phyloP scores from a whole-genome alignment of 2,113 vertebrate species.

The Corythaixoides concolor region DNA sequence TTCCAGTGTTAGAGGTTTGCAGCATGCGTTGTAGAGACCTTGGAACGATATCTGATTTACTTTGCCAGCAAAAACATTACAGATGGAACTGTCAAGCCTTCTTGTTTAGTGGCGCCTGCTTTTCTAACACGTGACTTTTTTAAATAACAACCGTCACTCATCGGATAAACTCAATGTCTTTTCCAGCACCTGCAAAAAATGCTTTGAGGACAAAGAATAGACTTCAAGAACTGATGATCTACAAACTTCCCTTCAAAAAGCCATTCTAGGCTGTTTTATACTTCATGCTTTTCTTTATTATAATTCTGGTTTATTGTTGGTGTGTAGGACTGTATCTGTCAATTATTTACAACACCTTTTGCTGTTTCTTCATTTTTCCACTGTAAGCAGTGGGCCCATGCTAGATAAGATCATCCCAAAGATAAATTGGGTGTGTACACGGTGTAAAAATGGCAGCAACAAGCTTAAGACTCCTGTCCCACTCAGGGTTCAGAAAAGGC shows the following conservation, averaged over 20 bases:
- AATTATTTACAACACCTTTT: neutral
- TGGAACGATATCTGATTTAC: constrained; percentile 41
- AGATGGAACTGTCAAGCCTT: constrained; percentile 51
- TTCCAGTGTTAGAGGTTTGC: constrained; percentile 67
- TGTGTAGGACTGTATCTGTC: neutral
- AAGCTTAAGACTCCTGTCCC: neutral
- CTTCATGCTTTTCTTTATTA: neutral
- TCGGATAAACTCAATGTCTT: constrained; percentile 28
- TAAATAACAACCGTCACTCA: constrained; percentile 47
- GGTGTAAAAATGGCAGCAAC: neutral
- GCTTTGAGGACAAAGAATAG: constrained; percentile 17
- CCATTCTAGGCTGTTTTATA: neutral
- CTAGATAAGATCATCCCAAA: neutral
- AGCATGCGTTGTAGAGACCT: constrained; percentile 52
- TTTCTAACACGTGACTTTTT: constrained; percentile 41
- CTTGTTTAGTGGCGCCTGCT: constrained; percentile 62
- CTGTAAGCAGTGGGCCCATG: neutral
- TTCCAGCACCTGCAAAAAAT: constrained; percentile 54
- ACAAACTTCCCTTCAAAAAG: neutral
- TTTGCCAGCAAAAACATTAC: constrained; percentile 67
- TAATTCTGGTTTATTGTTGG: neutral
- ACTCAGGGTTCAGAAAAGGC: neutral
- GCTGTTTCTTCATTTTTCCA: neutral
- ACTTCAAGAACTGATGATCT: neutral
- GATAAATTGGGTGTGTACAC: neutral